Base-by-base conservation (phyloP, 2,888 invertebrate species). In the Heterodera filipjevi region DNA sequence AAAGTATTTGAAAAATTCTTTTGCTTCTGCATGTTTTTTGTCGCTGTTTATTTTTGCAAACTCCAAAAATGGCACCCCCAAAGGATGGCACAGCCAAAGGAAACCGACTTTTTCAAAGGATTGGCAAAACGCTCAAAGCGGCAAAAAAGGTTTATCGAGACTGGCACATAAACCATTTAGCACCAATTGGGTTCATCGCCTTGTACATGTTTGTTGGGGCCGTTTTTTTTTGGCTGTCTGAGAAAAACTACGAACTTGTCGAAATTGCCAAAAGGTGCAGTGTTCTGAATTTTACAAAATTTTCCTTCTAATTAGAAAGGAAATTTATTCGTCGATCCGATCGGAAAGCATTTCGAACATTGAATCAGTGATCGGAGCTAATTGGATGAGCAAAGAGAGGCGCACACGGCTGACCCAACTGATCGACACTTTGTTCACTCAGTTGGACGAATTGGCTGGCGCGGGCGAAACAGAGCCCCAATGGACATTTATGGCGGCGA, bases 401-500 rank as follows among this genome's bases (percentile, higher is more conserved):
- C 2, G 39, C 39, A 46, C n/a, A 12, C 46, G 59, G 35, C 14
- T 73, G 59, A 22, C 32, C n/a, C 33, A 64, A 64, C 27, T 73
- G 44, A 27, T 73, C 12, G 49, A 73, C 5, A n/a, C 35, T 44
- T 46, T 73, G n/a, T 73, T 49, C 39, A 35, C 59, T 22, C 64
- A 75, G 22, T n/a, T 75, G 66, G 33, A 39, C 16, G 22, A 66
- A 14, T 44, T 53, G 33, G 44, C 66, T 0, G 33, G 68, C 16
- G 27, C 30, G 27, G 68, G 39, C 16, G 68, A 75, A 22, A 16
- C 12, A 19, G 66, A 64, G 46, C 59, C 59, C 27, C 66, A 75
- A 64, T 75, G 75, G 75, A 75, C 64, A 22, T 75, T 75, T 64
- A 39, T 75, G 66, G 53, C 75, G 10, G 75, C 75, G 30, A 64